These are phyloP conservation scores for Rallus crepitans DNA, from an alignment of 2,797 vertebrate genomes.

Conservation along the genomic window DNA sequence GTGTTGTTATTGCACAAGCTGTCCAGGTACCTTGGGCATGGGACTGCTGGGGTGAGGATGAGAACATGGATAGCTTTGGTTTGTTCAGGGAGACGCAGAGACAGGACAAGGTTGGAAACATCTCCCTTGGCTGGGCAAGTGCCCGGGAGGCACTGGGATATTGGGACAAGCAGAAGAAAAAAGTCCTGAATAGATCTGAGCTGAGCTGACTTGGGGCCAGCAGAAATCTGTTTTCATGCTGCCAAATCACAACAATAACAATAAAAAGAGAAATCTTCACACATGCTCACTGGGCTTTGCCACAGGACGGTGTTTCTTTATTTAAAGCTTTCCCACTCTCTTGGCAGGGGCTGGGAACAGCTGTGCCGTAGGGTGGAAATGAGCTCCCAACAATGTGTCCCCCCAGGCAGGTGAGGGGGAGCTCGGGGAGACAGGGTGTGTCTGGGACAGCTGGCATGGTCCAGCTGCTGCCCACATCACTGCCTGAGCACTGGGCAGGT, in stretches of 20 bases:
- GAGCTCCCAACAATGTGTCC: background rate
- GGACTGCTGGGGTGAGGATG: background rate
- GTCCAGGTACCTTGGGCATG: background rate
- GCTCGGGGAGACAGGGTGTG: background rate
- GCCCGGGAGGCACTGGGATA: background rate
- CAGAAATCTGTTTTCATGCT: background rate
- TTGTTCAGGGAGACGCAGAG: background rate
- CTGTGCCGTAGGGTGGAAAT: background rate
- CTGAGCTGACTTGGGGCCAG: background rate
- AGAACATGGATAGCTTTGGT: background rate
- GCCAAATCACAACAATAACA: background rate
- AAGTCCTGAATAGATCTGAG: background rate
- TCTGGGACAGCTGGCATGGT: background rate
- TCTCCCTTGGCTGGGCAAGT: background rate
- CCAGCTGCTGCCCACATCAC: background rate
- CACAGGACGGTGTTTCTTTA: background rate
- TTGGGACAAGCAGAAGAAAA: background rate
- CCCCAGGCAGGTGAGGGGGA: background rate
- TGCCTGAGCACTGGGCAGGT: background rate
- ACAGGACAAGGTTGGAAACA: fast-evolving
- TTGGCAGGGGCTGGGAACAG: background rate
- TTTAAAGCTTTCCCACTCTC: background rate
- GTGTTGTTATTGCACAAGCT: background rate
- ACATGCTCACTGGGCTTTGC: background rate
- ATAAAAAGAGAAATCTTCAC: background rate